These are phyloP conservation scores for Eretmocerus hayati DNA, from an alignment of 2,888 invertebrate genomes.

Conservation along the genomic window DNA sequence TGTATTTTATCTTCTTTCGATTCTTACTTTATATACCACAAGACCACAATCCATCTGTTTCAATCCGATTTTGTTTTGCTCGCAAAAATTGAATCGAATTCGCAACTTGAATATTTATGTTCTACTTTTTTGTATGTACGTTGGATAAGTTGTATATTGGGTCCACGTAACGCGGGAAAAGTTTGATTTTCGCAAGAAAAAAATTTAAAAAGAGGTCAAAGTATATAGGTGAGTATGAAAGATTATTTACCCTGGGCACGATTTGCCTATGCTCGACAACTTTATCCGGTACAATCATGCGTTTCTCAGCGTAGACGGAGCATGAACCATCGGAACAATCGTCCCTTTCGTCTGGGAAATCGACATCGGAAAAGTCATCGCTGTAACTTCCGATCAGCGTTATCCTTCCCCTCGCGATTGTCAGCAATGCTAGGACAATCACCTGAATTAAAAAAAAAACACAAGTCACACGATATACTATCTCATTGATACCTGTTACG, in stretches of 20 bases:
- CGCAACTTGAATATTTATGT: neutral
- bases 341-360: slow-evolving; percentile 14
- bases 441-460: no score
- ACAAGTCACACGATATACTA: no score
- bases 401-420: neutral
- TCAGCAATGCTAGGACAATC: neutral
- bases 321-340: slow-evolving; percentile 10
- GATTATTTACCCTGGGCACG: slow-evolving; percentile 19
- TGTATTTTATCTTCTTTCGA: no score
- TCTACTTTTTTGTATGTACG: neutral
- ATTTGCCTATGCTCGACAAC: slow-evolving; percentile 18
- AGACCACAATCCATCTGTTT: no score
- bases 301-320: slow-evolving; percentile 16
- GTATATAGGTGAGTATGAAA: neutral
- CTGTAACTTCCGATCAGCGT: slow-evolving; percentile 15
- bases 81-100: no score
- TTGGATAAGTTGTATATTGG: neutral
- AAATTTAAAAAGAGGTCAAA: no score
- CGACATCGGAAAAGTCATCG: slow-evolving; percentile 12
- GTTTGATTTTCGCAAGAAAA: neutral
- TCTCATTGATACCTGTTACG: no score
- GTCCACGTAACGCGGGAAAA: no score
- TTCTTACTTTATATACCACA: no score
- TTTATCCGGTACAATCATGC: slow-evolving; percentile 14
- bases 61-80: no score